phyloP scores from a whole-genome alignment of 1,140 invertebrate species.

The Megalopta genalis region DNA sequence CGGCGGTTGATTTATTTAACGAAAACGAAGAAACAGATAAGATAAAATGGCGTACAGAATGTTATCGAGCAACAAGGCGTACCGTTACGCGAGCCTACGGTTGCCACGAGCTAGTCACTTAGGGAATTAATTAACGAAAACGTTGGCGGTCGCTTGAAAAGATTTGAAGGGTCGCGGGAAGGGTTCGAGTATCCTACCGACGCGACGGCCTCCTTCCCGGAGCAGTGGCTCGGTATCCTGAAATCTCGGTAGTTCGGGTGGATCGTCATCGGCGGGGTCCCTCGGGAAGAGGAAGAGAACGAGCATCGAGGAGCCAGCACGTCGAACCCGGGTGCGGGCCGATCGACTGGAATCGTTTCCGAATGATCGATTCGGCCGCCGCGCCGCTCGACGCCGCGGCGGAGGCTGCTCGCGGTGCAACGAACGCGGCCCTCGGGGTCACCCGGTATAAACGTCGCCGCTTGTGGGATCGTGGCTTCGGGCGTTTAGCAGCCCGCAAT shows the following conservation, averaged over 20 bases:
- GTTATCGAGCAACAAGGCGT: no score
- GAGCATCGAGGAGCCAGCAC: background rate
- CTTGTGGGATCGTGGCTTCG: slow-evolving; percentile 72
- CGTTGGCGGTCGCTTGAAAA: no score
- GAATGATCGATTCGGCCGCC: slow-evolving; percentile 57
- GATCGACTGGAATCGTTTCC: slow-evolving; percentile 57
- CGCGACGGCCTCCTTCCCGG: background rate
- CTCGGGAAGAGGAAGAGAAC: background rate
- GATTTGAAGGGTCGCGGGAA: background rate
- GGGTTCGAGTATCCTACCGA: background rate
- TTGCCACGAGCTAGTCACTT: no score
- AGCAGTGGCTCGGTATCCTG: background rate
- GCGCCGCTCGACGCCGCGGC: background rate
- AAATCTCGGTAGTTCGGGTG: background rate
- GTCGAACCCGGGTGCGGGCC: slow-evolving; percentile 21
- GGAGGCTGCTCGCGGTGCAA: slow-evolving; percentile 48
- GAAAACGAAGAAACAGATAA: no score
- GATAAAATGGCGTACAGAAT: no score
- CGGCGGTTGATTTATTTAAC: no score
- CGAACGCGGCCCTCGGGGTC: slow-evolving; percentile 61
- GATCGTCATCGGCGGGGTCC: slow-evolving; percentile 3
- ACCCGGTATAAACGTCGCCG: slow-evolving; percentile 71
- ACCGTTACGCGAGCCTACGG: no score
- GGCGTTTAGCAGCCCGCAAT: slow-evolving; percentile 74
- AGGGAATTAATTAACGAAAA: no score